phyloP scores from a whole-genome alignment of 2,113 vertebrate species.

The western clawed frog (Xenopus tropicalis) region UCB_Xtro_10.0 CM004451.2:2158001-2158500 shows the following conservation, averaged over 20 bases:
- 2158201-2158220: constrained; percentile 6
- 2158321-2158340: no score
- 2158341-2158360: no score
- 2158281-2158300: constrained; percentile 61
- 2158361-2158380: not conserved
- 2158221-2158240: constrained; percentile 54
- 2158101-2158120: no score
- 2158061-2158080: not conserved
- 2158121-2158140: not conserved
- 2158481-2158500: constrained; percentile 57
- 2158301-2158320: constrained; percentile 16
- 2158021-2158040: constrained; percentile 55
- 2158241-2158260: constrained; percentile 69
- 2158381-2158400: constrained; percentile 75
- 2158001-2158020: constrained; percentile 52
- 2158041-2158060: constrained; percentile 41
- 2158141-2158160: constrained; percentile 26
- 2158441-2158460: constrained; percentile 60
- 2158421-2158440: constrained; percentile 64
- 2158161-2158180: constrained; percentile 38
- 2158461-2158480: constrained; percentile 59
- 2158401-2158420: constrained; percentile 69
- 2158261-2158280: constrained; percentile 82
- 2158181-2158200: constrained; percentile 44
- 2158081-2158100: no score